A percentile compares a stretch with the other conserved stretches of the same genome.
Evolutionary conservation across 2,113 vertebrate species (phyloP).

Genomic region (Proteles cristata): DNA sequence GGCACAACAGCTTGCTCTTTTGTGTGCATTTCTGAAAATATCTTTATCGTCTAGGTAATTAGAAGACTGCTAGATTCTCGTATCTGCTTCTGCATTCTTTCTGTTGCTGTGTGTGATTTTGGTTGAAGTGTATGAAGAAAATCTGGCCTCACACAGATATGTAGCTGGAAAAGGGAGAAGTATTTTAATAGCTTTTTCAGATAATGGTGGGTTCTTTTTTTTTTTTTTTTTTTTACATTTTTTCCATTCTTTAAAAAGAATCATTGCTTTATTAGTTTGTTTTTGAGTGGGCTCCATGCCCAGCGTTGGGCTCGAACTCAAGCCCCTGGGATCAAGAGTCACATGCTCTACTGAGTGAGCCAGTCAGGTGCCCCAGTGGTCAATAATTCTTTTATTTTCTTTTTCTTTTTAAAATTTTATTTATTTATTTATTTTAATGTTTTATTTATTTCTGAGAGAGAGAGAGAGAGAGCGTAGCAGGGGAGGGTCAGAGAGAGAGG

Average conservation of each 20-base stretch:
- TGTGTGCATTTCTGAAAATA: not conserved
- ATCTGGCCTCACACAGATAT: not conserved
- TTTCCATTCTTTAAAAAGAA: not conserved
- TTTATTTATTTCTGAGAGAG: no score
- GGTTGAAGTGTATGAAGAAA: not conserved
- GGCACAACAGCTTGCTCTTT: not conserved
- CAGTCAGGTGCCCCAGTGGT: not conserved
- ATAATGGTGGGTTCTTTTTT: not conserved
- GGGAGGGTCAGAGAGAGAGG: no score
- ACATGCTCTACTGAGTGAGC: not conserved
- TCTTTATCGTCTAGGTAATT: not conserved
- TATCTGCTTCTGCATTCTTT: not conserved
- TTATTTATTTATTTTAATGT: no score
- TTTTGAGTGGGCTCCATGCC: not conserved
- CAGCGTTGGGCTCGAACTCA: not conserved
- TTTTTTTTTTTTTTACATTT: not conserved
- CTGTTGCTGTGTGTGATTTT: not conserved
- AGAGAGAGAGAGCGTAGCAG: no score
- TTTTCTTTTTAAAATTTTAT: no score
- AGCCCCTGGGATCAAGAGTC: not conserved
- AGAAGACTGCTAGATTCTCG: not conserved
- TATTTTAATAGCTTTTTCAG: not conserved
- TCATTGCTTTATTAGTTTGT: not conserved
- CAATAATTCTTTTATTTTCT: no score
- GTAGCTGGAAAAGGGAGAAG: not conserved